Evolutionary conservation across 1,140 invertebrate genomes (phyloP).

Genomic region (Monomorium pharaonis): DNA sequence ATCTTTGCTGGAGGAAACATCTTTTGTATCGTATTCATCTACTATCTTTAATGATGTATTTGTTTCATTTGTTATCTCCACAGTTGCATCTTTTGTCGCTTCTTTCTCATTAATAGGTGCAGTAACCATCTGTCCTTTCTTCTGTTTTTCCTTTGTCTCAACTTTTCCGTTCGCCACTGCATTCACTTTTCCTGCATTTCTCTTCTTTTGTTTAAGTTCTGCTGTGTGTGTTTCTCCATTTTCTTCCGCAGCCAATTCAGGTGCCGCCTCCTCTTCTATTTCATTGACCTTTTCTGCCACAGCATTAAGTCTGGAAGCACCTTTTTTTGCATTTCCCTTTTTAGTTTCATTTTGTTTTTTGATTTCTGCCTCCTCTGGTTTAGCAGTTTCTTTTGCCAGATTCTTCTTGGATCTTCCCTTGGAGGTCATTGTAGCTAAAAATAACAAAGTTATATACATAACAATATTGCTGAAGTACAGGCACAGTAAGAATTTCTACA

Average conservation of each 20-base stretch:
- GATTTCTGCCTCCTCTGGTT: background rate
- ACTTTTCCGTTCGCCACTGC: background rate
- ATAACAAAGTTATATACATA: background rate
- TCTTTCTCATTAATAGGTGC: background rate
- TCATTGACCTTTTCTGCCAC: background rate
- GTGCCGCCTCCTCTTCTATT: background rate
- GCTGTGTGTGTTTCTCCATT: background rate
- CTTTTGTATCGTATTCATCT: background rate
- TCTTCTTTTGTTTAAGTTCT: conserved; percentile 8
- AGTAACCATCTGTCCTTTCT: background rate
- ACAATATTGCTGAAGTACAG: background rate
- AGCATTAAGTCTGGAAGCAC: background rate
- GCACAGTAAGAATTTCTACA: background rate
- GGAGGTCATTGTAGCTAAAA: conserved; percentile 11
- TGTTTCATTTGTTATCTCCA: background rate
- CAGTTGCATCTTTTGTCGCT: background rate
- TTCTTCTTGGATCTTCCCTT: conserved; percentile 16
- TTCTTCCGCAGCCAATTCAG: background rate
- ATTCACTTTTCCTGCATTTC: background rate
- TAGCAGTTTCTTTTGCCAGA: background rate
- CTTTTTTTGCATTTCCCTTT: background rate
- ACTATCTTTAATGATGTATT: background rate
- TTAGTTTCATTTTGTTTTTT: conserved; percentile 7
- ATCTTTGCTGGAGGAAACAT: background rate
- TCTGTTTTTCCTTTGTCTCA: background rate